These are phyloP conservation scores for Montipora cactus DNA, from an alignment of 64 coral and sea anemone species.

Conservation along the genomic window DNA sequence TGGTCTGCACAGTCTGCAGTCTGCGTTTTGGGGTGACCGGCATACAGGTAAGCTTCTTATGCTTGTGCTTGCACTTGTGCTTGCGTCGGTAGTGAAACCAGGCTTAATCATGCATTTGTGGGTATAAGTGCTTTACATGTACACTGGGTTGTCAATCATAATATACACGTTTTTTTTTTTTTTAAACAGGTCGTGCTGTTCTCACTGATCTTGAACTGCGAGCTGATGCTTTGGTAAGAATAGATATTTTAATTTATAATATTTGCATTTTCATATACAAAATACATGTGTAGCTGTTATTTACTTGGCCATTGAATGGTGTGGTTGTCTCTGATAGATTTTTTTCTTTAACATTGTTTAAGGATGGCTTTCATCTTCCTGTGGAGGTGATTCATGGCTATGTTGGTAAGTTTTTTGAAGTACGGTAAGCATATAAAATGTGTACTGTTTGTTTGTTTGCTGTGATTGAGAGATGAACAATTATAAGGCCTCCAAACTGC, in stretches of 20 bases:
- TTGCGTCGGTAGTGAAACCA: too few relatives aligned
- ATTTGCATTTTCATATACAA: not conserved
- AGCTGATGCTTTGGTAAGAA: conserved; percentile 94
- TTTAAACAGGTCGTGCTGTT: conserved; percentile 78
- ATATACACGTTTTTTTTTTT: not conserved
- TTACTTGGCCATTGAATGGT: too few relatives aligned
- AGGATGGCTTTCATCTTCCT: conserved; percentile 95
- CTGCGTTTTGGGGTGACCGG: too few relatives aligned
- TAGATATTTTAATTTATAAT: not conserved
- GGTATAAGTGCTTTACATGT: not conserved
- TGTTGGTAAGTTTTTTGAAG: conserved; percentile 75
- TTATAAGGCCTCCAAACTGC: too few relatives aligned
- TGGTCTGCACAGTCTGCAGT: too few relatives aligned
- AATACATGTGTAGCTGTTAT: not conserved
- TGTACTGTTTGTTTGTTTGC: too few relatives aligned
- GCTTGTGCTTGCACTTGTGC: too few relatives aligned
- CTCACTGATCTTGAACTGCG: conserved; percentile 85
- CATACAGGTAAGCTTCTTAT: too few relatives aligned
- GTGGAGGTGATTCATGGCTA: conserved; percentile 88
- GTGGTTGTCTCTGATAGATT: not conserved
- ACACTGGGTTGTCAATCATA: not conserved
- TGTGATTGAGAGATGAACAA: too few relatives aligned
- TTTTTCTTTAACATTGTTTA: not conserved
- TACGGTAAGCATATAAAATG: not conserved
- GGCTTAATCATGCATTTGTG: too few relatives aligned